A percentile compares a stretch with the other conserved stretches of the same genome.
Evolutionary conservation across 2,888 invertebrate species (phyloP).

Genomic region (Drosophila colorata): DNA sequence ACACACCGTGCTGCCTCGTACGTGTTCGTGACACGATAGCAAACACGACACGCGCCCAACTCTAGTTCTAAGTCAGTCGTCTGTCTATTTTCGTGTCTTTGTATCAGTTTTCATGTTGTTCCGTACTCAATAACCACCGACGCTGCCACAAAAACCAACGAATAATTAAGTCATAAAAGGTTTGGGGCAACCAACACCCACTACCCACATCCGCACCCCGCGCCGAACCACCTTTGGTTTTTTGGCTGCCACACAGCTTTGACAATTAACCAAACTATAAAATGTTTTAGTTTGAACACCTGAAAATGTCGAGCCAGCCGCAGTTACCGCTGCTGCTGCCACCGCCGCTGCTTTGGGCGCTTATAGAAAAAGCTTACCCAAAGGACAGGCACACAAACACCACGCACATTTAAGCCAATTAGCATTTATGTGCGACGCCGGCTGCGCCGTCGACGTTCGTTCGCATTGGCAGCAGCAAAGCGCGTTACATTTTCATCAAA

Average conservation of each 20-base stretch:
- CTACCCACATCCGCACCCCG: conserved; percentile 2
- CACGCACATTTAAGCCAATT: conserved; percentile 80
- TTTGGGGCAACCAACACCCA: conserved; percentile 31
- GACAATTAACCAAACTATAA: conserved; percentile 79
- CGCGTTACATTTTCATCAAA: conserved; percentile 81
- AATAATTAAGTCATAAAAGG: conserved; percentile 80
- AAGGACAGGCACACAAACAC: conserved; percentile 40
- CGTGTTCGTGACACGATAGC: neutral
- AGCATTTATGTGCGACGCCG: conserved; percentile 77
- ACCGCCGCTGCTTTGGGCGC: conserved; percentile 23
- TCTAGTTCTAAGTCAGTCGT: neutral
- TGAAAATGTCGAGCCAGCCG: conserved; percentile 49
- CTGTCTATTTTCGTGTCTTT: conserved; percentile 5
- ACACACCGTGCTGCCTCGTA: neutral
- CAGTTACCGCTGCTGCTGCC: conserved; percentile 19
- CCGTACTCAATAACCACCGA: conserved; percentile 49
- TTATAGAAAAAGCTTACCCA: conserved; percentile 58
- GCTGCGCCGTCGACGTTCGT: conserved; percentile 21
- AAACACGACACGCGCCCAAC: neutral
- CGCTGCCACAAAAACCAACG: conserved; percentile 69
- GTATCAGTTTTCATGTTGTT: conserved; percentile 18
- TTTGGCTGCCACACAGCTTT: conserved; percentile 61
- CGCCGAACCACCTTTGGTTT: conserved; percentile 2
- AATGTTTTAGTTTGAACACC: conserved; percentile 81
- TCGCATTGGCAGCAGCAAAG: conserved; percentile 56